Evolutionary conservation across 2,888 invertebrate genomes (phyloP), one percentile per base, ranked within the genome.

Genomic region (Cheilosia vulpina): DNA sequence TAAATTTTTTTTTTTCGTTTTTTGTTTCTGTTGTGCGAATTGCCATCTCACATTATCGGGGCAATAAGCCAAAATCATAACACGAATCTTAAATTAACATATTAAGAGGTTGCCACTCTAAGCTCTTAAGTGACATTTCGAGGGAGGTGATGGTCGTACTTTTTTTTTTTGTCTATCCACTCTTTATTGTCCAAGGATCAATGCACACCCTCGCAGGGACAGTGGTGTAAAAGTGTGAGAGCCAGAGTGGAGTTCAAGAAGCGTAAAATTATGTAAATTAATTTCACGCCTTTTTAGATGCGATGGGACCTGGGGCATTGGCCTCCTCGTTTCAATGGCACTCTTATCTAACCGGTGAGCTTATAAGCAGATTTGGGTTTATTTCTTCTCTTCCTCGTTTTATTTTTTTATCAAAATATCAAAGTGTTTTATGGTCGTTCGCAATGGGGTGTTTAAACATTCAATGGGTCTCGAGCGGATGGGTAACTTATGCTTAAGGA

Each of bases 281-380:
- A 92, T 92, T 92, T 92, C 92, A 92, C 92, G 92, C 92, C 92
- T 92, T 92, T 92, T 92, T 91, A 92, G 90, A 91, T 91, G 90
- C 89, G 71, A 66, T 80, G 76, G 76, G 15, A 85, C 71, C 66
- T 81, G 66, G 75, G 72, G 76, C 81, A 81, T 72, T 85, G 76
- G 72, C 77, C 68, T 76, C 31, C 58, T 52, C 24, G 75, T 69
- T 60, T 77, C 71, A 72, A 57, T 63, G 81, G 68, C 27, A 68
- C 72, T 76, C 76, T 85, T 81, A 81, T 85, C 85, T 81, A 43
- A 66, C 81, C 72, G 85, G 71, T 62, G 58, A 81, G 76, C 68
- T 63, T 66, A 21, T 77, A 77, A 81, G 76, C 27, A 58, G 72
- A 72, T 77, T 72, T 66, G 43, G 62, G 38, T 66, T 50, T 65